Conservation (phyloP, 2,113 vertebrate genomes). For the Oncorhynchus kisutch region DNA sequence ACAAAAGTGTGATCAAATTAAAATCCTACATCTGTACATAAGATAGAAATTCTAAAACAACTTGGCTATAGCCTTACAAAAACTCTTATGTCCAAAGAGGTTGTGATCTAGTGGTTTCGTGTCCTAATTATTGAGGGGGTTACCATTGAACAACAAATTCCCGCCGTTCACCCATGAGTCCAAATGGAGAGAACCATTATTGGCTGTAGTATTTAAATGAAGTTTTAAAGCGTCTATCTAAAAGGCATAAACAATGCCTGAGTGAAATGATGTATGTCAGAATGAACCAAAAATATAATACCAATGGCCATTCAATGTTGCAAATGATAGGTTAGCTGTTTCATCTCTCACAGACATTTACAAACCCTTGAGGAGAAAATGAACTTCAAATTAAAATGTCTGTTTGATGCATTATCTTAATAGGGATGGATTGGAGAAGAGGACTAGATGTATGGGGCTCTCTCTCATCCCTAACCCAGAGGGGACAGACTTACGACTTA, state of each 20-base stretch:
- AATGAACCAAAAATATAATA: constrained; percentile 57
- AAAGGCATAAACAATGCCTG: constrained; percentile 38
- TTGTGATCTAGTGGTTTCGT: too few species aligned
- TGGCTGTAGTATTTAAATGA: background rate
- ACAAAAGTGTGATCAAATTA: too few species aligned
- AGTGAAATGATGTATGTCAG: constrained; percentile 24
- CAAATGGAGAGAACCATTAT: background rate
- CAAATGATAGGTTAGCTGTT: constrained; percentile 60
- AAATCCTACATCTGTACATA: too few species aligned
- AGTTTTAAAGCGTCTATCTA: constrained; percentile 14
- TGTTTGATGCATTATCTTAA: constrained; percentile 73
- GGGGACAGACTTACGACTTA: constrained; percentile 64
- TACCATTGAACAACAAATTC: too few species aligned
- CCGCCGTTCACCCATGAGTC: background rate
- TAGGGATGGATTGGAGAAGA: constrained; percentile 63
- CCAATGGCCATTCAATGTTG: constrained; percentile 14
- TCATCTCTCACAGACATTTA: constrained; percentile 60
- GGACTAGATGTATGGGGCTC: constrained; percentile 46
- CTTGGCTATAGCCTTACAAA: too few species aligned
- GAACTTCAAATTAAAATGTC: constrained; percentile 77
- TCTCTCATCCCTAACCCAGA: constrained; percentile 60
- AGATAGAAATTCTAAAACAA: too few species aligned
- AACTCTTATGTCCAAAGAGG: too few species aligned
- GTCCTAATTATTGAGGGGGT: too few species aligned
- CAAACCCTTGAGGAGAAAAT: constrained; percentile 71